A percentile compares a stretch with the other conserved stretches of the same genome.
Conservation (phyloP, 2,888 invertebrate species). For the Rosalia funebris region DNA sequence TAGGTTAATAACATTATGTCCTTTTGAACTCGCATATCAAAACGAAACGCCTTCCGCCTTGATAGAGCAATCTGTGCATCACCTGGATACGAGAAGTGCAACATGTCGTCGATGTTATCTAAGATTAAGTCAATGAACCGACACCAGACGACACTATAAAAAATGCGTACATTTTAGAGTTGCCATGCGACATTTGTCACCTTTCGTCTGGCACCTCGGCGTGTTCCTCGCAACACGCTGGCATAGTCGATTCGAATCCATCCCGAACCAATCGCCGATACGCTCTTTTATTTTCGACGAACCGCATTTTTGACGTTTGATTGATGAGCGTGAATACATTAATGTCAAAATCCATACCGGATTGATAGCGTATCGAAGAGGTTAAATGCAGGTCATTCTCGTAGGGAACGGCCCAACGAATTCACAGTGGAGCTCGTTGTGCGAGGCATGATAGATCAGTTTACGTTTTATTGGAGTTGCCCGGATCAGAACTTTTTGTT, state of each 20-base stretch:
- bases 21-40: too few species aligned
- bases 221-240: slow-evolving; percentile 43
- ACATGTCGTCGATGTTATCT: slow-evolving; percentile 7
- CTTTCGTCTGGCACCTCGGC: slow-evolving; percentile 40
- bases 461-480: slow-evolving; percentile 8
- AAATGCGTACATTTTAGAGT: slow-evolving; percentile 41
- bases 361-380: slow-evolving; percentile 56
- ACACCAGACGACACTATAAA: slow-evolving; percentile 30
- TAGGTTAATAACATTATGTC: too few species aligned
- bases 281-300: slow-evolving; percentile 49
- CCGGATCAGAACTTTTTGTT: neutral
- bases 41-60: too few species aligned
- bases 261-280: slow-evolving; percentile 49
- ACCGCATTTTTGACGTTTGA: slow-evolving; percentile 52
- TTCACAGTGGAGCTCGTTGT: slow-evolving; percentile 29
- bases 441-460: slow-evolving; percentile 27
- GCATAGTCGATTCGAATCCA: slow-evolving; percentile 48
- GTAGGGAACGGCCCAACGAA: slow-evolving; percentile 26
- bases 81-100: too few species aligned
- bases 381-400: slow-evolving; percentile 54
- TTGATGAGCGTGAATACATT: slow-evolving; percentile 57
- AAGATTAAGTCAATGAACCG: slow-evolving; percentile 40
- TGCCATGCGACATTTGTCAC: slow-evolving; percentile 50
- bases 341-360: slow-evolving; percentile 54
- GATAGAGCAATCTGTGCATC: too few species aligned